A percentile compares a stretch with the other conserved stretches of the same genome.
These are phyloP conservation scores for Cephonodes hylas DNA, from an alignment of 2,888 invertebrate genomes.

Conservation along the genomic window DNA sequence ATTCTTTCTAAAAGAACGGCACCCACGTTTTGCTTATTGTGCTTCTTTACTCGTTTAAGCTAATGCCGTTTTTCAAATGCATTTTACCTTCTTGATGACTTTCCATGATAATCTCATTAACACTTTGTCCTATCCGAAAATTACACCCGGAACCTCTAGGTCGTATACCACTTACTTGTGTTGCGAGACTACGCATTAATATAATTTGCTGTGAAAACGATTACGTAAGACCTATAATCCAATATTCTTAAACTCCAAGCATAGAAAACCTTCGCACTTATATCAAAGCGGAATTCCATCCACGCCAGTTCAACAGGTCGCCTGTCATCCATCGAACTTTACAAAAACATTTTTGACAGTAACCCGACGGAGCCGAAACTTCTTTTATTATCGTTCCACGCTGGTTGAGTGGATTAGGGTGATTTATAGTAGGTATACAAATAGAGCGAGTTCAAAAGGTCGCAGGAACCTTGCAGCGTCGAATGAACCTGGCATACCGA, in stretches of 20 bases:
- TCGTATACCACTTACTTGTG: no score
- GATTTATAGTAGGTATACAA: constrained; percentile 20
- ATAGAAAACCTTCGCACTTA: neutral
- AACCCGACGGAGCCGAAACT: constrained; percentile 16
- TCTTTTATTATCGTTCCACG: constrained; percentile 18
- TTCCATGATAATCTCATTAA: no score
- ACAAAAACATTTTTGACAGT: constrained; percentile 32
- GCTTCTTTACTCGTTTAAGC: no score
- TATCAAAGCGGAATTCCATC: neutral
- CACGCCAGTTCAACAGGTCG: constrained; percentile 32
- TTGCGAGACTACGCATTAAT: no score
- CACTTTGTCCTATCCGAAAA: no score
- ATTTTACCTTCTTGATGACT: no score
- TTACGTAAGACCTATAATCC: no score
- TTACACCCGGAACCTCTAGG: no score
- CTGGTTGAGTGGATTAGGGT: constrained; percentile 20
- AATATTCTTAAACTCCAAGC: neutral
- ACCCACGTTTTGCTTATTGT: no score
- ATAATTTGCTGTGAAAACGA: no score
- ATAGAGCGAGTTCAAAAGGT: neutral
- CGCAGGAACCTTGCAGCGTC: neutral
- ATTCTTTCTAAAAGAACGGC: no score
- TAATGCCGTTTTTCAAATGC: no score
- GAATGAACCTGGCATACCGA: neutral
- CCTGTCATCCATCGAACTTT: constrained; percentile 23